Conservation (phyloP, 2,113 vertebrate species). For the Eptatretus burgeri region DNA sequence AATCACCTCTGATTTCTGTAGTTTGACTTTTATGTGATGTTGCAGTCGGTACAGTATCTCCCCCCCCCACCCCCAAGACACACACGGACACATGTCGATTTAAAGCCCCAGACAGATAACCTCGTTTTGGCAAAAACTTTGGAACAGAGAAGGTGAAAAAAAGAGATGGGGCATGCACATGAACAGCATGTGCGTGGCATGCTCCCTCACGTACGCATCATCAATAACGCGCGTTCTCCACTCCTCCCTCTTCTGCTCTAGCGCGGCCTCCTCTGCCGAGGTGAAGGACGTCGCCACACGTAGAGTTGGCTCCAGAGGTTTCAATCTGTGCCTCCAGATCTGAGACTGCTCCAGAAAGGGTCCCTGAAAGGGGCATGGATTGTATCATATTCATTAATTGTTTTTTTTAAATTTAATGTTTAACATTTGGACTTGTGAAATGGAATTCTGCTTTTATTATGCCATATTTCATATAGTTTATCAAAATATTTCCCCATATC, state of each 20-base stretch:
- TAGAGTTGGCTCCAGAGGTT: conserved; percentile 31
- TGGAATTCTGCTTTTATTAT: no score
- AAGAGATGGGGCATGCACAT: conserved; percentile 10
- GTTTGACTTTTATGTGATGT: no score
- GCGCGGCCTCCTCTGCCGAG: conserved; percentile 21
- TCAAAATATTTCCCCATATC: no score
- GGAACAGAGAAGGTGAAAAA: conserved; percentile 1
- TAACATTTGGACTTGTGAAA: no score
- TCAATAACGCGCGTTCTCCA: conserved; percentile 14
- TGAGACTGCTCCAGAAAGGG: conserved; percentile 26
- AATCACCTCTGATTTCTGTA: no score
- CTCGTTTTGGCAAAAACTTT: not conserved
- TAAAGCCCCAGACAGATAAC: not conserved
- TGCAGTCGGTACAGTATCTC: no score
- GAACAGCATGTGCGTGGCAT: conserved; percentile 1
- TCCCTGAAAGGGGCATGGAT: conserved; percentile 22
- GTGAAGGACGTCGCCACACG: conserved; percentile 23
- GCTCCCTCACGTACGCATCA: not conserved
- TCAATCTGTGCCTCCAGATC: conserved; percentile 29
- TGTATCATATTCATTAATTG: not conserved
- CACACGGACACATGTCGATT: not conserved
- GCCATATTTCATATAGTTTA: no score
- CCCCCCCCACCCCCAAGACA: not conserved
- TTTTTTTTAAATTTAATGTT: no score
- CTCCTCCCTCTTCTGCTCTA: conserved; percentile 17